A percentile compares a stretch with the other conserved stretches of the same genome.
Conservation (phyloP, 2,888 invertebrate species). For the Lymantria dispar region DNA sequence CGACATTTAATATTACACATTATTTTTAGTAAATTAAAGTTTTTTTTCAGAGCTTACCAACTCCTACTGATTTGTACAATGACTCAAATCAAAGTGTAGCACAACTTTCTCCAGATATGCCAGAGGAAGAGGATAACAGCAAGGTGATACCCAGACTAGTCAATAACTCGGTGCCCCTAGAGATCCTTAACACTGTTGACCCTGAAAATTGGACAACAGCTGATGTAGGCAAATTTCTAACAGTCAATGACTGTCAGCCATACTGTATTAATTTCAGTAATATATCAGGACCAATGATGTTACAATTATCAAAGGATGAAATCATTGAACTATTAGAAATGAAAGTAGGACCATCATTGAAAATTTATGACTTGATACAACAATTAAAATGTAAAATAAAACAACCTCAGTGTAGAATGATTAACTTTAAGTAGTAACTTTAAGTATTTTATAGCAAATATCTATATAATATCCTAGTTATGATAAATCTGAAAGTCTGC, state of each 20-base stretch:
- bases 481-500: not conserved
- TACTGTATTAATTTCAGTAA: constrained; percentile 86
- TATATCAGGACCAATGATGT: constrained; percentile 91
- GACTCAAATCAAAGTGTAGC: constrained; percentile 49
- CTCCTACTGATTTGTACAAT: constrained; percentile 43
- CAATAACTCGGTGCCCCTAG: constrained; percentile 78
- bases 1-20: too few relatives aligned
- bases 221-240: constrained; percentile 94
- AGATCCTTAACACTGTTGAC: constrained; percentile 74
- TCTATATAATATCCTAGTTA: not conserved
- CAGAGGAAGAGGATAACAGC: constrained; percentile 58
- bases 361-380: constrained; percentile 95
- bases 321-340: constrained; percentile 94
- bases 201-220: constrained; percentile 87
- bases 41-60: constrained; percentile 37
- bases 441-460: not conserved
- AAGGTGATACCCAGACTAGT: constrained; percentile 86
- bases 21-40: not conserved
- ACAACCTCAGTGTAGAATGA: constrained; percentile 84
- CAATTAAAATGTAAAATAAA: constrained; percentile 94
- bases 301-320: constrained; percentile 93
- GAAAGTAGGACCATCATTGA: constrained; percentile 97
- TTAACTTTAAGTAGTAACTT: constrained; percentile 45
- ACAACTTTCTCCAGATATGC: constrained; percentile 36
- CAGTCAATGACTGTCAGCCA: constrained; percentile 92